Evolutionary conservation across 2,797 vertebrate species (phyloP), one percentile per base, ranked within the genome.

Genomic region (Phoxinus dragarum): DNA sequence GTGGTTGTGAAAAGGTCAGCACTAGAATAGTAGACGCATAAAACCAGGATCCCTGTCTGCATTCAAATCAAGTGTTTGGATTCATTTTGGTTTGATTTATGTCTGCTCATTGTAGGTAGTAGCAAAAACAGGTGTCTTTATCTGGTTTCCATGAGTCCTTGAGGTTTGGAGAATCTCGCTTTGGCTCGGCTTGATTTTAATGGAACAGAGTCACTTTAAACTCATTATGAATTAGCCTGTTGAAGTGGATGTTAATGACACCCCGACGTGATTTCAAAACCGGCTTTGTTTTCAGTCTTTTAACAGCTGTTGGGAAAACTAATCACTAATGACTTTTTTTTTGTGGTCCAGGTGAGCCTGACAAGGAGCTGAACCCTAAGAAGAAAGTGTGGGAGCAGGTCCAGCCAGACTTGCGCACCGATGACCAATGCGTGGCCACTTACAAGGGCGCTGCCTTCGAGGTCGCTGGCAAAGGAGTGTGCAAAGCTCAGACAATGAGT

Each of bases 331-430:
- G 19, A 8, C 85, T 21, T 81, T 73, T n/a, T n/a, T 82, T 52
- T 34, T 11, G 8, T 8, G 16, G 21, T 85, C 91, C 91, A 99
- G 98, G 98, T 92, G 97, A 98, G 81, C 97, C 98, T 5, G 98
- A 99, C 90, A 98, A 97, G 91, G 98, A 99, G 89, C 95, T 99
- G 86, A 99, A 99, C 93, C 97, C 98, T 68, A 99, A 99, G 91
- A 99, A 99, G 95, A 99, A 99, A 92, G 97, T 98, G n/a, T 99
- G 98, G 98, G 98, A 99, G 91, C 97, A 98, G 91, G 94, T 99
- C 87, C 98, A 99, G 89, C 98, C 98, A 5, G 97, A 99, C 87
- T 95, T 99, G 74, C 94, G 88, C 88, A 99, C 98, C 1, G 95
- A 97, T 81, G 91, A 86, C 59, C 93, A 96, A 54, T 97, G 97